Conservation (phyloP, 2,797 vertebrate species). For the Protonibea diacanthus region DNA sequence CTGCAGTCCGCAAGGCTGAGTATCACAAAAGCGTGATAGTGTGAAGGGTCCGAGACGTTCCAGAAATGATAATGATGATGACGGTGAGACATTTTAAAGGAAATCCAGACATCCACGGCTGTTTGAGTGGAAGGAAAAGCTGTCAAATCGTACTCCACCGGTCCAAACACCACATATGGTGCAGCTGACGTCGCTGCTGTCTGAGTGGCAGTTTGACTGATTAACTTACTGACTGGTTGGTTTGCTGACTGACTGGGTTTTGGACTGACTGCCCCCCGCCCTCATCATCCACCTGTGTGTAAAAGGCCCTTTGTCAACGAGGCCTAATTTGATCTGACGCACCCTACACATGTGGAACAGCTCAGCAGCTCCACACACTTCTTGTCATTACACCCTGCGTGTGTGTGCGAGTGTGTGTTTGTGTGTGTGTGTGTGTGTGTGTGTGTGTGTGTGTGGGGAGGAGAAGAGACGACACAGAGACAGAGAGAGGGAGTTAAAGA, state of each 20-base stretch:
- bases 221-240: conserved; percentile 65
- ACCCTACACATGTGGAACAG: conserved; percentile 87
- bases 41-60: conserved; percentile 11
- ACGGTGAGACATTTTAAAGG: conserved; percentile 18
- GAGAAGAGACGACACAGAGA: conserved; percentile 39
- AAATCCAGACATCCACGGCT: conserved; percentile 8
- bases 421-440: conserved; percentile 18
- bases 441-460: conserved; percentile 16
- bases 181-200: conserved; percentile 42
- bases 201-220: conserved; percentile 69
- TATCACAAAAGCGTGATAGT: conserved; percentile 1
- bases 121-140: conserved; percentile 42
- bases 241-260: conserved; percentile 66
- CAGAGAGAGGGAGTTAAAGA: conserved; percentile 11
- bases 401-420: conserved; percentile 29
- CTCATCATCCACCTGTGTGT: conserved; percentile 81
- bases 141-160: conserved; percentile 39
- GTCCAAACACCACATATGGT: conserved; percentile 43
- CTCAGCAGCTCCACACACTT: conserved; percentile 79
- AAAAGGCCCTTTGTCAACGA: conserved; percentile 85
- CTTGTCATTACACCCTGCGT: conserved; percentile 62
- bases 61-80: not conserved
- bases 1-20: not conserved
- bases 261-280: conserved; percentile 47
- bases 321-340: conserved; percentile 85